Percentiles rank a stretch among this genome's conserved stretches.
phyloP scores from a whole-genome alignment of 2,797 vertebrate species.

The Philypnodon macrostomus region DNA sequence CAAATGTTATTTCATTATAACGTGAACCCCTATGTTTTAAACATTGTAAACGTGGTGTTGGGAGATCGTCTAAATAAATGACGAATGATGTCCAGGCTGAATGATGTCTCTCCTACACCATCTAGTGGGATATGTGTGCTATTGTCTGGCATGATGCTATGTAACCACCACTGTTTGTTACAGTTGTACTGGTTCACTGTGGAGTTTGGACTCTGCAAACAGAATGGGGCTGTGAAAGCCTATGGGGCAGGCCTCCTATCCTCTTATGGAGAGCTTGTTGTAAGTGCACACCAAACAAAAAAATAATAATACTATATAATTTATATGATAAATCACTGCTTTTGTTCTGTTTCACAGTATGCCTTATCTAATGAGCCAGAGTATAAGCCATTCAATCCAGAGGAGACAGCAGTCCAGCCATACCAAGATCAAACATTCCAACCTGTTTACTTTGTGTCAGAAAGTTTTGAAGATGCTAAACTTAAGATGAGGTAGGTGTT shows the following conservation, averaged over 20 bases:
- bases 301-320: neutral
- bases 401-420: conserved; percentile 77
- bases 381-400: conserved; percentile 78
- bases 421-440: conserved; percentile 86
- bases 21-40: too few species aligned
- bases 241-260: conserved; percentile 83
- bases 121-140: conserved; percentile 40
- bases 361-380: conserved; percentile 82
- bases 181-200: conserved; percentile 86
- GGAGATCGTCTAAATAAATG: too few species aligned
- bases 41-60: too few species aligned
- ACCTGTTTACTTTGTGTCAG: conserved; percentile 83
- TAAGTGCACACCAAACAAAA: conserved; percentile 49
- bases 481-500: conserved; percentile 74
- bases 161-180: too few species aligned
- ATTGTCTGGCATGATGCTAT: neutral
- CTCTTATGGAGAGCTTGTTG: conserved; percentile 80
- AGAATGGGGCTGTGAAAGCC: conserved; percentile 79
- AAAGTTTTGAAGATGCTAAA: conserved; percentile 86
- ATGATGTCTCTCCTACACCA: conserved; percentile 22
- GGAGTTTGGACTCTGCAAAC: conserved; percentile 85
- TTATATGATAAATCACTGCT: neutral
- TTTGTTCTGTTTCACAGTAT: conserved; percentile 61
- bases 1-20: too few species aligned
- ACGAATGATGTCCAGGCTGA: too few species aligned